Percentiles rank a stretch among this genome's conserved stretches.
Conservation (phyloP, 2,113 vertebrate species). For the Nycticebus coucang region DNA sequence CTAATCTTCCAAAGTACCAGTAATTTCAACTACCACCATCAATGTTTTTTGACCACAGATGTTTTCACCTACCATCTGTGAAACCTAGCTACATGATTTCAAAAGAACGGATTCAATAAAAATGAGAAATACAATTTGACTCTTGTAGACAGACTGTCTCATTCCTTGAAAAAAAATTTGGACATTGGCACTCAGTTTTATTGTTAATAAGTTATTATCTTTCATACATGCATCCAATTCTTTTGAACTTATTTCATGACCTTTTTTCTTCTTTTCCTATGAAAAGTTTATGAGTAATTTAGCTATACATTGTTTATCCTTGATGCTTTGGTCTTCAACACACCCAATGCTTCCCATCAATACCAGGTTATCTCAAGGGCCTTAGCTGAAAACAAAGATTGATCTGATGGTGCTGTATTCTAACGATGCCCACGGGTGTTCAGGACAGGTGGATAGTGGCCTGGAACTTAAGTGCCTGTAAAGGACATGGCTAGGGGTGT, state of each 20-base stretch:
- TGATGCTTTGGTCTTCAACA: neutral
- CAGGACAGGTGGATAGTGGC: neutral
- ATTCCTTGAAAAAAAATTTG: neutral
- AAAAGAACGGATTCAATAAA: constrained; percentile 11
- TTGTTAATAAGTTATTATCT: constrained; percentile 3
- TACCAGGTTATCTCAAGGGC: neutral
- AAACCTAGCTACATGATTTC: neutral
- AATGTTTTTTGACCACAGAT: constrained; percentile 52
- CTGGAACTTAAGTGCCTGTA: neutral
- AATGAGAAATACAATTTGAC: constrained; percentile 4
- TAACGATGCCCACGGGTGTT: neutral
- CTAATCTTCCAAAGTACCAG: constrained; percentile 21
- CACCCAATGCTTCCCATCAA: neutral
- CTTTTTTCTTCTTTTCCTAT: neutral
- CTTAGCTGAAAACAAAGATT: neutral
- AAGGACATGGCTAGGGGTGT: neutral
- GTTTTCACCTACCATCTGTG: neutral
- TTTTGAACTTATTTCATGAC: constrained; percentile 34
- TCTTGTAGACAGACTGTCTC: neutral
- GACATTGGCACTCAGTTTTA: neutral
- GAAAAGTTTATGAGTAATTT: neutral
- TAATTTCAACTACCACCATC: neutral
- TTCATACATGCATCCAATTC: neutral
- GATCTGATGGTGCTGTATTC: neutral
- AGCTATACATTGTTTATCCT: neutral